Evolutionary conservation across 2,113 vertebrate genomes (phyloP).

Genomic region (Murina feae): DNA sequence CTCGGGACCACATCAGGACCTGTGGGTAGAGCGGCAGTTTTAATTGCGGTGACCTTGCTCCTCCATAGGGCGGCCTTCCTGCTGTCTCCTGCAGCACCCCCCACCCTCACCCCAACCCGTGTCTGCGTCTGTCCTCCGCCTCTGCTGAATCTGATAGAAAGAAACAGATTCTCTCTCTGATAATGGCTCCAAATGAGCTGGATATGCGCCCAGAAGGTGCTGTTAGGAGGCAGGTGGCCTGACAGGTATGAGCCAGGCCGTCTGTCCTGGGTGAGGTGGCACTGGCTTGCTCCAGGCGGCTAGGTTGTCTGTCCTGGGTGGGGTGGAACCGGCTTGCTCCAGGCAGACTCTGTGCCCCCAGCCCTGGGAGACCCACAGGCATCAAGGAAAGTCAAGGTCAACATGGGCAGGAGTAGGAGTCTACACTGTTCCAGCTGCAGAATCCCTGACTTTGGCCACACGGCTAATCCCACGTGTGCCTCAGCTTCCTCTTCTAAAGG

Average conservation of each 20-base stretch:
- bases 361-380: rapidly evolving
- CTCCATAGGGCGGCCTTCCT: not conserved
- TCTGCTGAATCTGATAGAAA: not conserved
- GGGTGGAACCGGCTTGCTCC: rapidly evolving
- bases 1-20: not conserved
- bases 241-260: not conserved
- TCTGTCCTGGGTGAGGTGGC: not conserved
- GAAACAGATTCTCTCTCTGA: not conserved
- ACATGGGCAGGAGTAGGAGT: rapidly evolving
- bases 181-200: not conserved
- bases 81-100: not conserved
- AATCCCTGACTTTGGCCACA: not conserved
- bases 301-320: not conserved
- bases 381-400: rapidly evolving
- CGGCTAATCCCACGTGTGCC: rapidly evolving
- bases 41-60: not conserved
- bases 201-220: not conserved
- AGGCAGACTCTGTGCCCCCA: rapidly evolving
- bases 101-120: no score
- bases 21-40: not conserved
- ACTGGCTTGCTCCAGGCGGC: rapidly evolving
- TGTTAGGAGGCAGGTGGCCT: not conserved
- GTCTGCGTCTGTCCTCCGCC: not conserved
- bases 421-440: rapidly evolving
- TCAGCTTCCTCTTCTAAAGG: not conserved